phyloP scores from a whole-genome alignment of 2,797 vertebrate species.

The Gephyroberyx darwinii region DNA sequence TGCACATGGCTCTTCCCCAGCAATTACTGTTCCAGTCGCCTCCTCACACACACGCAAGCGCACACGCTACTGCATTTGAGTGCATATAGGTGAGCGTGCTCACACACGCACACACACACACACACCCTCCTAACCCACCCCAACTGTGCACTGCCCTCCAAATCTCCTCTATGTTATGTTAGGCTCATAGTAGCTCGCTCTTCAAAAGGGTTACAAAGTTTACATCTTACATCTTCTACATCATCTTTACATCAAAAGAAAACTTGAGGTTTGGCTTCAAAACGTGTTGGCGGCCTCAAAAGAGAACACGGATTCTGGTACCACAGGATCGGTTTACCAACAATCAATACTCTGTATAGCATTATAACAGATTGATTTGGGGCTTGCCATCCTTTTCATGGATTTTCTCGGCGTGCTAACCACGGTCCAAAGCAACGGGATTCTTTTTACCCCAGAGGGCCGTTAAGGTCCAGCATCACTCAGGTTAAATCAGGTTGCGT shows the following conservation, averaged over 20 bases:
- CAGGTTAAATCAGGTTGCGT: slow-evolving; percentile 7
- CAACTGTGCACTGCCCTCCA: slow-evolving; percentile 75
- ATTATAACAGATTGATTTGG: slow-evolving; percentile 31
- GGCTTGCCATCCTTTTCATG: slow-evolving; percentile 4
- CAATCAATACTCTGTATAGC: slow-evolving; percentile 57
- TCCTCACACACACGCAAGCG: slow-evolving; percentile 34
- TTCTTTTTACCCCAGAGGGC: background rate
- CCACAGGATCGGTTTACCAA: slow-evolving; percentile 41
- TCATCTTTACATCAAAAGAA: slow-evolving; percentile 30
- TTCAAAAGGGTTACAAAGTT: slow-evolving; percentile 50
- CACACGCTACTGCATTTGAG: slow-evolving; percentile 6
- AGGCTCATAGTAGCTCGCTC: slow-evolving; percentile 44
- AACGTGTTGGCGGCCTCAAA: background rate
- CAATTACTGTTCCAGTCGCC: slow-evolving; percentile 75
- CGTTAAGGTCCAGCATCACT: slow-evolving; percentile 4
- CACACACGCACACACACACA: background rate
- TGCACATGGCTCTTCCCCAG: slow-evolving; percentile 76
- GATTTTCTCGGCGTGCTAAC: slow-evolving; percentile 17
- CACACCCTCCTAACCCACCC: slow-evolving; percentile 47
- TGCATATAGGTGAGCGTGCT: background rate
- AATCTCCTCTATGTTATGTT: slow-evolving; percentile 72
- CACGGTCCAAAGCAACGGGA: background rate
- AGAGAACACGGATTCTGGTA: slow-evolving; percentile 1
- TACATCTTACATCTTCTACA: no score
- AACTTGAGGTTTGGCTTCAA: slow-evolving; percentile 11